A percentile compares a stretch with the other conserved stretches of the same genome.
phyloP scores from a whole-genome alignment of 1,140 invertebrate genomes.

The Macrobrachium nipponense region DNA sequence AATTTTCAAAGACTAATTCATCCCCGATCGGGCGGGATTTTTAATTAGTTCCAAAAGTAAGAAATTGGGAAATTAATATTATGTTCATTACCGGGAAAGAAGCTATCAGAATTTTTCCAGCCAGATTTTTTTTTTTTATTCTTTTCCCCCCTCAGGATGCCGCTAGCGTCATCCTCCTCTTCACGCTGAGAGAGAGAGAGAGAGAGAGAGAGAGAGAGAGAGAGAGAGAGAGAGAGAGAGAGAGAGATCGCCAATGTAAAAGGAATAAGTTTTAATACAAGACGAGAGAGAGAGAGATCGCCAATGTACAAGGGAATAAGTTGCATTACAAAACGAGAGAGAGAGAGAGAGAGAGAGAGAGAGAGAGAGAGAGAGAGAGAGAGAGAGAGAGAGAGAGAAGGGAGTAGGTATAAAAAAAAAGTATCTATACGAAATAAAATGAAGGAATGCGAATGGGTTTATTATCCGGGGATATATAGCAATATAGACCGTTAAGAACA shows the following conservation, averaged over 20 bases:
- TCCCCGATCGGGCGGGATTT: conserved; percentile 57
- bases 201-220: conserved; percentile 3
- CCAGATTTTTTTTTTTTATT: conserved; percentile 26
- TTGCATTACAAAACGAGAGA: background rate
- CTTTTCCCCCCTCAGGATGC: background rate
- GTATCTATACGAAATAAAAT: background rate
- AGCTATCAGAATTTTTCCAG: conserved; percentile 61
- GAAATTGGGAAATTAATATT: conserved; percentile 63
- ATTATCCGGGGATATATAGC: background rate
- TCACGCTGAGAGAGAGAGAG: too few species aligned
- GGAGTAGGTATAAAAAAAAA: background rate
- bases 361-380: background rate
- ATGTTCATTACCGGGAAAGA: conserved; percentile 64
- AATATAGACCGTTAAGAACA: conserved; percentile 3
- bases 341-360: conserved; percentile 8
- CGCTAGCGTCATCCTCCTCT: conserved; percentile 17
- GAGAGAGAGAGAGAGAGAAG: background rate
- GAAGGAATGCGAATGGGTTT: conserved; percentile 1
- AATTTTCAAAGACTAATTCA: conserved; percentile 64
- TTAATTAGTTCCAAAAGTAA: conserved; percentile 62
- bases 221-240: conserved; percentile 19
- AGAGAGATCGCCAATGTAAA: background rate
- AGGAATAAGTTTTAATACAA: background rate
- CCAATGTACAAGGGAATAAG: background rate
- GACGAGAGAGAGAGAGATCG: background rate